Conservation (phyloP, 2,888 invertebrate species). For the Scaptomyza cyrtandrae region DNA sequence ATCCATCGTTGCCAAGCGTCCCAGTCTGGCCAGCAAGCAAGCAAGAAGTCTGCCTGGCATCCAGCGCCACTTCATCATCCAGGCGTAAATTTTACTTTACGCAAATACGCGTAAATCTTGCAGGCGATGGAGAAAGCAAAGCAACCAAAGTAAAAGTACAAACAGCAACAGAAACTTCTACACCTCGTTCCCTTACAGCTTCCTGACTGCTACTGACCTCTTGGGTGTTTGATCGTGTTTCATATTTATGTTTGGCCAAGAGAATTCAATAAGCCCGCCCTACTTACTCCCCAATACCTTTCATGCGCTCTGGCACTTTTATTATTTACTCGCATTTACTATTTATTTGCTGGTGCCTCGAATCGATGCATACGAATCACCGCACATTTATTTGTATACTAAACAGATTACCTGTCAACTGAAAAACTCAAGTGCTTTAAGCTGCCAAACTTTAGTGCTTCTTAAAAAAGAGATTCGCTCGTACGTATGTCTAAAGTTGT, state of each 20-base stretch:
- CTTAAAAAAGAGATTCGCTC: neutral
- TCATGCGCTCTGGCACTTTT: slow-evolving; percentile 57
- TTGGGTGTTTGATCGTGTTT: slow-evolving; percentile 51
- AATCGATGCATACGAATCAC: slow-evolving; percentile 37
- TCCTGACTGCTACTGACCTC: slow-evolving; percentile 39
- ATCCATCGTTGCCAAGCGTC: slow-evolving; percentile 28
- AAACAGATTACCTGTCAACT: slow-evolving; percentile 26
- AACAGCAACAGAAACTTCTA: neutral
- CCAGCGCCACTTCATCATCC: slow-evolving; percentile 68
- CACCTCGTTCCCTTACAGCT: neutral
- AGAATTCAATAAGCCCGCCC: slow-evolving; percentile 65
- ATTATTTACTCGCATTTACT: slow-evolving; percentile 53
- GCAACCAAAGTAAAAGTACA: slow-evolving; percentile 12
- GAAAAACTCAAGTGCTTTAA: neutral
- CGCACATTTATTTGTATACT: slow-evolving; percentile 34
- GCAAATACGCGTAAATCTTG: slow-evolving; percentile 78
- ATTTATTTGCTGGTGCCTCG: slow-evolving; percentile 49
- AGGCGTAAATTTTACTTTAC: slow-evolving; percentile 73
- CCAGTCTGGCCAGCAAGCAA: slow-evolving; percentile 14
- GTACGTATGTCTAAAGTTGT: neutral
- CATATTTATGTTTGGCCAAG: slow-evolving; percentile 60
- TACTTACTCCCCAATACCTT: slow-evolving; percentile 43
- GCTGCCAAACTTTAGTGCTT: neutral
- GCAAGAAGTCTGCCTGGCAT: slow-evolving; percentile 12
- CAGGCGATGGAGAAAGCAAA: slow-evolving; percentile 32